Conservation (phyloP, 2,797 vertebrate species). For the Pangasius djambal region DNA sequence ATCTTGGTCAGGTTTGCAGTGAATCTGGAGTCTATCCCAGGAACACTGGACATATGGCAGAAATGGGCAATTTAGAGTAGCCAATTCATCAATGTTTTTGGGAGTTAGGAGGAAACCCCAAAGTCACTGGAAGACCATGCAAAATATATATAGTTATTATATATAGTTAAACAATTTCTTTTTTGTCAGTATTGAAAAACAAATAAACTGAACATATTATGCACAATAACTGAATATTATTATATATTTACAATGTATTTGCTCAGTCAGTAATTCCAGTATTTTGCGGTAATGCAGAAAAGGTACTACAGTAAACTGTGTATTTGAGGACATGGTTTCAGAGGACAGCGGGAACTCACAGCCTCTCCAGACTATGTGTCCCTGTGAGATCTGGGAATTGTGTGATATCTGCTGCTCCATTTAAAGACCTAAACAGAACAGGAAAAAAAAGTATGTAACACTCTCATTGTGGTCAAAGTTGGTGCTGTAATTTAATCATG, state of each 20-base stretch:
- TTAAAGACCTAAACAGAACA: conserved; percentile 82
- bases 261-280: neutral
- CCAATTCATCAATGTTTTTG: neutral
- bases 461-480: neutral
- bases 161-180: neutral
- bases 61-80: neutral
- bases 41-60: neutral
- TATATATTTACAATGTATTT: neutral
- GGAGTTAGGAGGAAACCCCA: neutral
- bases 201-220: neutral
- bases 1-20: neutral
- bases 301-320: neutral
- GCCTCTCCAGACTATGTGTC: conserved; percentile 86
- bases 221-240: neutral
- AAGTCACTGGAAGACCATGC: neutral
- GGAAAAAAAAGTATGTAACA: neutral
- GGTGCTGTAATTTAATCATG: neutral
- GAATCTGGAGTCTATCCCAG: neutral
- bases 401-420: conserved; percentile 88
- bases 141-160: neutral
- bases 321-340: conserved; percentile 35
- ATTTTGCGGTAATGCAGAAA: neutral
- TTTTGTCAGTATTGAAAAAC: neutral
- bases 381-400: conserved; percentile 91
- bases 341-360: conserved; percentile 77